Conservation (phyloP, 2,797 vertebrate species). For the Acrocephalus scirpaceus region DNA sequence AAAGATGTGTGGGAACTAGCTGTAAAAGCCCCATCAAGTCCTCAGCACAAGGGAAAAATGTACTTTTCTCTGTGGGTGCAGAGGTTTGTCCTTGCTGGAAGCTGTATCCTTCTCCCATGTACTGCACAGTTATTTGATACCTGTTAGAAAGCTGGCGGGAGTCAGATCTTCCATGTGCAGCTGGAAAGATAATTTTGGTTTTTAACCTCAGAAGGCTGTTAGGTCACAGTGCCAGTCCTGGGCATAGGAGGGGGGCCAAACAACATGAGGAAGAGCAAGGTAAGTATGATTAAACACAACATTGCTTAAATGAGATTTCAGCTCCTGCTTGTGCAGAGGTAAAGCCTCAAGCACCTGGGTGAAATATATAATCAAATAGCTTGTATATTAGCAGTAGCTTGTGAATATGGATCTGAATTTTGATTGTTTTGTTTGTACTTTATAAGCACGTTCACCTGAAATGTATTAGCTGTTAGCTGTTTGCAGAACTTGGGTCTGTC, state of each 20-base stretch:
- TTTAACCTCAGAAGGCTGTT: background rate
- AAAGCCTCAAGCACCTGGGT: background rate
- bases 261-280: rapidly evolving
- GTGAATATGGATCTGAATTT: background rate
- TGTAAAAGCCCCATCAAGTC: background rate
- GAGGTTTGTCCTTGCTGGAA: background rate
- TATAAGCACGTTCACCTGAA: background rate
- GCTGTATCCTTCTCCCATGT: background rate
- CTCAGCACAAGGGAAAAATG: background rate
- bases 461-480: background rate
- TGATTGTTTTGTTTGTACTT: background rate
- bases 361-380: background rate
- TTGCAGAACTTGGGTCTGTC: background rate
- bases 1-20: background rate
- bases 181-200: background rate
- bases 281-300: background rate
- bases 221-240: background rate
- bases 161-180: background rate
- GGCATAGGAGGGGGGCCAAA: rapidly evolving
- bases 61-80: rapidly evolving
- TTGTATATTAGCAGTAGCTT: background rate
- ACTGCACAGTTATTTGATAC: rapidly evolving
- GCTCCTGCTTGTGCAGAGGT: background rate
- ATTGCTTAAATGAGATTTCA: background rate
- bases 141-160: background rate